Conservation (phyloP, 1,140 invertebrate genomes). For the Bombus waltoni region DNA sequence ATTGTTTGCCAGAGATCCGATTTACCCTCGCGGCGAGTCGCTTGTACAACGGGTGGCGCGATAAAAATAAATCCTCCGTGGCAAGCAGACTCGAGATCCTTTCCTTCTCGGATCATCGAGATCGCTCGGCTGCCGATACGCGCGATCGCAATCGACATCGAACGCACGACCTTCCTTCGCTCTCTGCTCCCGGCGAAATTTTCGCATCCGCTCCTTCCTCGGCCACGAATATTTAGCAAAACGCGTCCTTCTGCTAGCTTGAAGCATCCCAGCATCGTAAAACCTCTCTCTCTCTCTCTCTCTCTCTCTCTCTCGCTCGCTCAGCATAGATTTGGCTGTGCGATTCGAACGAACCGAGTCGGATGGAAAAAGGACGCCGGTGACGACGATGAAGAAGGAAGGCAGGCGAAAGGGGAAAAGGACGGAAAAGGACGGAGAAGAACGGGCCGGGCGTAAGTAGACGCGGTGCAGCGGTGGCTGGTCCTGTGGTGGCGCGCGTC, state of each 20-base stretch:
- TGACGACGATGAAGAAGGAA: background rate
- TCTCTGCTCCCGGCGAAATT: background rate
- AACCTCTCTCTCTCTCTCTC: background rate
- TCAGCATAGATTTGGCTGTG: background rate
- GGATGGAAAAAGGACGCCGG: background rate
- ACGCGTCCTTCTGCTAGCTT: background rate
- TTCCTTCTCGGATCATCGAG: background rate
- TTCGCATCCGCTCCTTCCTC: too few relatives aligned
- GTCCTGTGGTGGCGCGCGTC: background rate
- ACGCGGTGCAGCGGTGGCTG: conserved; percentile 9
- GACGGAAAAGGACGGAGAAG: background rate
- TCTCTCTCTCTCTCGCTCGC: too few relatives aligned
- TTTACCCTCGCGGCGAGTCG: background rate
- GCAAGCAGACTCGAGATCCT: background rate
- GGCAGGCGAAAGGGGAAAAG: background rate
- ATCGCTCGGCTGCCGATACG: background rate
- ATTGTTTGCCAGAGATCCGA: background rate
- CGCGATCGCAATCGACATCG: too few relatives aligned
- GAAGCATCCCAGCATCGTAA: background rate
- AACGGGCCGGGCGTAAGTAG: background rate
- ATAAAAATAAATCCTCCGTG: background rate
- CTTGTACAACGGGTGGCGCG: background rate
- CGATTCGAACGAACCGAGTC: background rate
- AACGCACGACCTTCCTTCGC: too few relatives aligned
- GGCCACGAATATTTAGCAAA: background rate